Conservation (phyloP, 2,113 vertebrate species). For the Archocentrus centrarchus region DNA sequence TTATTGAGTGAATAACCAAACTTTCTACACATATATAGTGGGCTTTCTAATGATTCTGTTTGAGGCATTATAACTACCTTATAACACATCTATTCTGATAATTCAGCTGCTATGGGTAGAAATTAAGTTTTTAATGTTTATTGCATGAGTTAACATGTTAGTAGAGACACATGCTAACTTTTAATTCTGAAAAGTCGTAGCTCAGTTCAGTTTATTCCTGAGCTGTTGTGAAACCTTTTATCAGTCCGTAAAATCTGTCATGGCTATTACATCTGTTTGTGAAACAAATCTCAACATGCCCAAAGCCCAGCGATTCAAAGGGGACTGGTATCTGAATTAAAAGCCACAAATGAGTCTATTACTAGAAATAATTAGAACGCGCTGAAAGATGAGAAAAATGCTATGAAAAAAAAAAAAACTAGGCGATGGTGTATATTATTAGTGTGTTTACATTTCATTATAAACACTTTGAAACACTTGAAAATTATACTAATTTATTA, state of each 20-base stretch:
- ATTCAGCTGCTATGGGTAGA: neutral
- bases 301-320: neutral
- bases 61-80: neutral
- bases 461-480: neutral
- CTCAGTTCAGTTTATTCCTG: neutral
- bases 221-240: slow-evolving; percentile 3
- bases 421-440: neutral
- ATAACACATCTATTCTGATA: neutral
- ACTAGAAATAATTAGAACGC: neutral
- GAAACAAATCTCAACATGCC: neutral
- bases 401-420: neutral
- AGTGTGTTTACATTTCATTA: neutral
- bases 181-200: neutral
- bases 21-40: fast-evolving
- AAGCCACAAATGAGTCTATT: neutral
- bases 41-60: neutral
- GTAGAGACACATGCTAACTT: neutral
- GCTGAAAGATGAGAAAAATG: neutral
- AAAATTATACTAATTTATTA: neutral
- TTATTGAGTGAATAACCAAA: neutral
- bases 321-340: neutral
- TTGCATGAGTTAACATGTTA: neutral
- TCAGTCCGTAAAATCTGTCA: neutral
- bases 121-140: neutral
- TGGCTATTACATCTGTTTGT: neutral